Percentiles rank a stretch among this genome's conserved stretches.
Evolutionary conservation across 2,888 invertebrate genomes (phyloP).

Genomic region (Drosophila sordidula): DNA sequence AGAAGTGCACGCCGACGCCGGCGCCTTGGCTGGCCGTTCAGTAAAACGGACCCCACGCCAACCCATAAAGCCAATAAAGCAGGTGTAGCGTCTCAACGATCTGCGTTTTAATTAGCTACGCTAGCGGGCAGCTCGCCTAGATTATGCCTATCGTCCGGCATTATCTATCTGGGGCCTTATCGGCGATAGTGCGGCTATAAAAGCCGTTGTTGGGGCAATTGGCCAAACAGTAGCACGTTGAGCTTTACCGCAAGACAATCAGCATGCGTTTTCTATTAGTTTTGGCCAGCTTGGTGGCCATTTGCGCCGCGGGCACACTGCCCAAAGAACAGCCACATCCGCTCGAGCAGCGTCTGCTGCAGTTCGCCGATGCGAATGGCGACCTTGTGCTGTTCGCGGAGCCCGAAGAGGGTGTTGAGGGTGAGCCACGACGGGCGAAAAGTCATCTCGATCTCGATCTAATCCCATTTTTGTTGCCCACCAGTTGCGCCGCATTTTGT

Average conservation of each 20-base stretch:
- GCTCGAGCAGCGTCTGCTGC: slow-evolving; percentile 57
- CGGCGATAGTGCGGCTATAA: slow-evolving; percentile 60
- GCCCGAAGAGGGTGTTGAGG: slow-evolving; percentile 60
- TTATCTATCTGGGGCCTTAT: slow-evolving; percentile 42
- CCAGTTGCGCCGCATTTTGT: slow-evolving; percentile 75
- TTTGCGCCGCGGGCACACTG: slow-evolving; percentile 66
- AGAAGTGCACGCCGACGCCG: slow-evolving; percentile 72
- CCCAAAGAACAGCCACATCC: slow-evolving; percentile 30
- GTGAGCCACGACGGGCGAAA: slow-evolving; percentile 51
- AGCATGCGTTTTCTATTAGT: slow-evolving; percentile 78
- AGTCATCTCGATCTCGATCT: too few species aligned
- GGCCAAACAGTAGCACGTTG: slow-evolving; percentile 59
- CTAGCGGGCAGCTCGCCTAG: slow-evolving; percentile 4
- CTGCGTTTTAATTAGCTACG: slow-evolving; percentile 41
- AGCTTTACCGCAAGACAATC: slow-evolving; percentile 40
- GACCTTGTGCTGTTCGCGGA: slow-evolving; percentile 68
- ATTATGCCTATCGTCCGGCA: slow-evolving; percentile 34
- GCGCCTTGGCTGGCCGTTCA: slow-evolving; percentile 75
- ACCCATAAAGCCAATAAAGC: slow-evolving; percentile 32
- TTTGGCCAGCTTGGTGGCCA: slow-evolving; percentile 72
- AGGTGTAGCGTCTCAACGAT: slow-evolving; percentile 30
- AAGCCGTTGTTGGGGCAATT: slow-evolving; percentile 45
- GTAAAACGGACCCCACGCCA: background rate
- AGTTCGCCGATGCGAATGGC: slow-evolving; percentile 57
- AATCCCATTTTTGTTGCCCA: background rate